These are phyloP conservation scores for Agrypnia vestita DNA, from an alignment of 1,140 invertebrate species.

Conservation along the genomic window DNA sequence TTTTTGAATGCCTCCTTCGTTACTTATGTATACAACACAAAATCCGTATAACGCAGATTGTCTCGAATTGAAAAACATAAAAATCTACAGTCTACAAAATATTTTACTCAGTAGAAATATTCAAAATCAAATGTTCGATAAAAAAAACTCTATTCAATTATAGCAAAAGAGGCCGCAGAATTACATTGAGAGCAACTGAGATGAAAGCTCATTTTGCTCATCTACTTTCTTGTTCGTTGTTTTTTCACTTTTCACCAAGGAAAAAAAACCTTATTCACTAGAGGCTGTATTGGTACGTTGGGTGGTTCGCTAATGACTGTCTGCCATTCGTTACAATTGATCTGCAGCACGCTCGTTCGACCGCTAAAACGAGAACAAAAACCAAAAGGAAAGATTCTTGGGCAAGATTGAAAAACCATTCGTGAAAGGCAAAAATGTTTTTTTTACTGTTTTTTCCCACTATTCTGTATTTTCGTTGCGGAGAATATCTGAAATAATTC, in stretches of 20 bases:
- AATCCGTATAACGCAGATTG: too few species aligned
- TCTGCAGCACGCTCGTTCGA: not conserved
- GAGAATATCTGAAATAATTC: conserved; percentile 13
- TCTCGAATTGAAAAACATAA: too few species aligned
- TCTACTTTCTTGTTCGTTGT: not conserved
- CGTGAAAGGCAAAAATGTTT: not conserved
- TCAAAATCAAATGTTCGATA: too few species aligned
- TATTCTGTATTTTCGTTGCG: not conserved
- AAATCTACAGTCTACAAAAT: too few species aligned
- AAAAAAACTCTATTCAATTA: too few species aligned
- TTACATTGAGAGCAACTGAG: too few species aligned
- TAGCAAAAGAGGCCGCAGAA: too few species aligned
- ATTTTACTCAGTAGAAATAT: too few species aligned
- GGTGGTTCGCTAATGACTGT: conserved; percentile 25
- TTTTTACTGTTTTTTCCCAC: not conserved
- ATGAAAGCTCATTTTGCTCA: too few species aligned
- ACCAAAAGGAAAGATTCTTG: not conserved
- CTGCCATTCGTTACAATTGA: conserved; percentile 35
- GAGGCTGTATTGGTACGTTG: conserved; percentile 32
- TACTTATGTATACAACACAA: too few species aligned
- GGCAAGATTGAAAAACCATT: not conserved
- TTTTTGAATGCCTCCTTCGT: too few species aligned
- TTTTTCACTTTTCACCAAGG: conserved; percentile 23
- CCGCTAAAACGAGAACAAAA: too few species aligned
- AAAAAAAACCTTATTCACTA: conserved; percentile 37